Evolutionary conservation across 2,113 vertebrate species (phyloP).

Genomic region (Lasiurus borealis): DNA sequence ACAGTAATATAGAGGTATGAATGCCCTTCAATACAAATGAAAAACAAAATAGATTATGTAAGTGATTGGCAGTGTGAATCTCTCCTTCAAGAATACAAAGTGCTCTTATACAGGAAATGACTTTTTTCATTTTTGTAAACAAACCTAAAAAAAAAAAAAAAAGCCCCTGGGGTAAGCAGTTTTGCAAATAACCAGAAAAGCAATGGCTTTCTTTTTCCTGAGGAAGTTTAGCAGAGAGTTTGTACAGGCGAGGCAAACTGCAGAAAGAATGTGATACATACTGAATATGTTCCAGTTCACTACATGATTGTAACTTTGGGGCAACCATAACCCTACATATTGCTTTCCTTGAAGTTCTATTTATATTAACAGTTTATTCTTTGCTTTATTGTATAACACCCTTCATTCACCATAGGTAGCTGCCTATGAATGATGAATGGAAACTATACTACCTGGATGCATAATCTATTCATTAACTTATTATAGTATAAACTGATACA

Average conservation of each 20-base stretch:
- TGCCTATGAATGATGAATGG: background rate
- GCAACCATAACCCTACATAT: background rate
- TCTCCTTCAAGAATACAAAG: constrained; percentile 49
- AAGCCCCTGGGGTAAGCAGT: background rate
- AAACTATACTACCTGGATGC: background rate
- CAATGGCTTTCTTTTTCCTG: background rate
- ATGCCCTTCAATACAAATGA: background rate
- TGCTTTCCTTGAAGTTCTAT: constrained; percentile 4
- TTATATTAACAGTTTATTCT: background rate
- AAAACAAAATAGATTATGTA: constrained; percentile 50
- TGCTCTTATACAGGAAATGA: constrained; percentile 7
- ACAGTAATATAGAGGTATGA: background rate
- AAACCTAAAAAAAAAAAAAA: background rate
- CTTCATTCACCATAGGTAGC: background rate
- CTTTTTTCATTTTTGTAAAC: constrained; percentile 59
- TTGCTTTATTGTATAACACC: constrained; percentile 33
- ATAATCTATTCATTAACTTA: constrained; percentile 9
- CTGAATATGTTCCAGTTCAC: background rate
- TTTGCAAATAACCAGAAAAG: constrained; percentile 48
- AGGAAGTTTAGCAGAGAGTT: constrained; percentile 17
- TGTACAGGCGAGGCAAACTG: background rate
- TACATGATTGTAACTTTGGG: constrained; percentile 39
- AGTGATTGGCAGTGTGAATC: background rate
- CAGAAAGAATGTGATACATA: background rate
- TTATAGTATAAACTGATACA: background rate